Evolutionary conservation across 2,797 vertebrate species (phyloP), one percentile per base, ranked within the genome.

Genomic region (Rhynchotus rufescens): DNA sequence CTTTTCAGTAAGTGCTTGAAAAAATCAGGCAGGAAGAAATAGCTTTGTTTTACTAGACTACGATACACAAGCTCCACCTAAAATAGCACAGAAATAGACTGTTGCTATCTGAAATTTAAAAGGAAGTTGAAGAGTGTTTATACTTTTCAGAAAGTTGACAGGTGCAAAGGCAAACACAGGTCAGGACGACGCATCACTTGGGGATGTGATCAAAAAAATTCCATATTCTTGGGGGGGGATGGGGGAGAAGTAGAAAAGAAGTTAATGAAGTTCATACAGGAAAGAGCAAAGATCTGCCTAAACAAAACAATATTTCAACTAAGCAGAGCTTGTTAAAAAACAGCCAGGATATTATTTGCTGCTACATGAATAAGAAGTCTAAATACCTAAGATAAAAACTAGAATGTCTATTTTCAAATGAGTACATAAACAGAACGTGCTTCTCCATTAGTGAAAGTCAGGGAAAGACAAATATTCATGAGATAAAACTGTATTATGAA

Each of bases 201-300:
- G 5, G 49, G 64, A 73, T 76, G 56, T 8, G 54, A 84, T 66
- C 25, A 44, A 51, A 79, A 79, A 52, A 72, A 78, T 11, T 7
- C 49, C 23, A 11, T 59, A 38, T 87, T 74, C 51, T 65, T 82
- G 72, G 72, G 90, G 49, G 64, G 91, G 40, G 12, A 90, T 36
- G 15, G 15, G 42, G 13, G 76, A 51, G 62, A 84, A 62, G 34
- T 38, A 76, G 65, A 81, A 30, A 68, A 84, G 22, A 36, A 83
- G 30, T 12, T 74, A 86, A 90, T 16, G 25, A 84, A 77, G 15
- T 79, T 21, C 69, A 19, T 38, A 67, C 38, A 76, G 38, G 28
- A 90, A 89, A 76, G 45, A 90, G 75, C 71, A 95, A 81, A 72
- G 25, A 21, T 80, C 42, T 78, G 19, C 60, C 40, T 59, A 79